phyloP scores from a whole-genome alignment of 1,140 invertebrate species.

The Charaxes varanes region DNA sequence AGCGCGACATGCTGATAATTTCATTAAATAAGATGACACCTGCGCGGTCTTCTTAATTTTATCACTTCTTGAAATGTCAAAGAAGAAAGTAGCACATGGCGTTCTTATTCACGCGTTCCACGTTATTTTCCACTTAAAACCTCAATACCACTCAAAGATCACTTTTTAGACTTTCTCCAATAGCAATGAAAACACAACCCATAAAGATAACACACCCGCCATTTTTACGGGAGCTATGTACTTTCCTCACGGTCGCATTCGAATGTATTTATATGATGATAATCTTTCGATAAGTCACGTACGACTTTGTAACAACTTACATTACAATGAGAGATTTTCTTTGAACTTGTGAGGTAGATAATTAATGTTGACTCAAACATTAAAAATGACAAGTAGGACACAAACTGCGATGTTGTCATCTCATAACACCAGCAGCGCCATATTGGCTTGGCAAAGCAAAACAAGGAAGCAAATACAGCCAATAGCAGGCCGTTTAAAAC shows the following conservation, averaged over 20 bases:
- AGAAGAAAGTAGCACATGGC: constrained; percentile 49
- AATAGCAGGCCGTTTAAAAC: constrained; percentile 29
- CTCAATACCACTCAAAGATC: constrained; percentile 22
- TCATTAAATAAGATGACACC: constrained; percentile 68
- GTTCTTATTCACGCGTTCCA: constrained; percentile 21
- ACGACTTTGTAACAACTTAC: constrained; percentile 38
- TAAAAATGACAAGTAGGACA: constrained; percentile 63
- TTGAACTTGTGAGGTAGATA: constrained; percentile 61
- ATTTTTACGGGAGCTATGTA: constrained; percentile 71
- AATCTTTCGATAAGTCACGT: constrained; percentile 25
- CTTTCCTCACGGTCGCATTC: constrained; percentile 61
- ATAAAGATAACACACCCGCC: constrained; percentile 74
- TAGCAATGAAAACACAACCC: constrained; percentile 69
- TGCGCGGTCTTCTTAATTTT: constrained; percentile 50
- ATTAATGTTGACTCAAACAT: constrained; percentile 48
- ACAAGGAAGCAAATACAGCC: constrained; percentile 46
- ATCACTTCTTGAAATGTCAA: constrained; percentile 59
- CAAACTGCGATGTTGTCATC: constrained; percentile 73
- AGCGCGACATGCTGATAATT: constrained; percentile 76
- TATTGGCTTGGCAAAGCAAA: constrained; percentile 68
- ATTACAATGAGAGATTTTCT: constrained; percentile 47
- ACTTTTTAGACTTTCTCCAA: constrained; percentile 43
- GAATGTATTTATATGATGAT: constrained; percentile 24
- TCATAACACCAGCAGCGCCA: constrained; percentile 70
- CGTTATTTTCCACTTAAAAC: constrained; percentile 19